These are phyloP conservation scores for Coluber constrictor DNA, from an alignment of 2,797 vertebrate species.

Conservation along the genomic window DNA sequence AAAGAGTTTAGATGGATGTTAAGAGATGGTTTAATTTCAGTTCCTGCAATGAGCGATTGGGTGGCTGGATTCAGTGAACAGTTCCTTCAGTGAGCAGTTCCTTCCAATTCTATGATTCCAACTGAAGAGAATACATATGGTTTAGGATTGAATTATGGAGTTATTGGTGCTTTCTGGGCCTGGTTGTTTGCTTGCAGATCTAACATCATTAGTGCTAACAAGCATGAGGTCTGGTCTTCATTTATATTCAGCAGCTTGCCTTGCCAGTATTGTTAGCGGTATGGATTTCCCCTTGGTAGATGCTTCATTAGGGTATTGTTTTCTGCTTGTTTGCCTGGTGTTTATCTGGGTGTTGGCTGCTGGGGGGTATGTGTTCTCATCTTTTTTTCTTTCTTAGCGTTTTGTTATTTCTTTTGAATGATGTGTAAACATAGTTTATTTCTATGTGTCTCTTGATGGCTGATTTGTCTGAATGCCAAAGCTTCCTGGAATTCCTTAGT, in stretches of 20 bases:
- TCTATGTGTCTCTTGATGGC: neutral
- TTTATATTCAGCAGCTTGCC: neutral
- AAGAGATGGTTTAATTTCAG: neutral
- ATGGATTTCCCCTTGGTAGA: neutral
- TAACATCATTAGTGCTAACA: neutral
- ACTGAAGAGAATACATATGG: neutral
- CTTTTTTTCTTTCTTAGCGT: neutral
- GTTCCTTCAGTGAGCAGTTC: neutral
- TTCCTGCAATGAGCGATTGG: neutral
- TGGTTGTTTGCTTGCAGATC: neutral
- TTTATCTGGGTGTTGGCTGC: neutral
- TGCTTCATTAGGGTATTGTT: neutral
- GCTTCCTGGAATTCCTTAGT: neutral
- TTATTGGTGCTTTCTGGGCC: neutral
- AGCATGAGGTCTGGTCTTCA: neutral
- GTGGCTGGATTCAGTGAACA: neutral
- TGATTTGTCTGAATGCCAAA: neutral
- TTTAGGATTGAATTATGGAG: neutral
- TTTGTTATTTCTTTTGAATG: neutral
- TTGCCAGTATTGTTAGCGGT: neutral
- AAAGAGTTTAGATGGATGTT: neutral
- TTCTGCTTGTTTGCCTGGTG: neutral
- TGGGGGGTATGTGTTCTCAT: neutral
- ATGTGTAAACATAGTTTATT: neutral
- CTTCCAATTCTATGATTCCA: neutral